Base-by-base conservation (phyloP, 2,888 invertebrate species). In the Melinaea marsaeus region DNA sequence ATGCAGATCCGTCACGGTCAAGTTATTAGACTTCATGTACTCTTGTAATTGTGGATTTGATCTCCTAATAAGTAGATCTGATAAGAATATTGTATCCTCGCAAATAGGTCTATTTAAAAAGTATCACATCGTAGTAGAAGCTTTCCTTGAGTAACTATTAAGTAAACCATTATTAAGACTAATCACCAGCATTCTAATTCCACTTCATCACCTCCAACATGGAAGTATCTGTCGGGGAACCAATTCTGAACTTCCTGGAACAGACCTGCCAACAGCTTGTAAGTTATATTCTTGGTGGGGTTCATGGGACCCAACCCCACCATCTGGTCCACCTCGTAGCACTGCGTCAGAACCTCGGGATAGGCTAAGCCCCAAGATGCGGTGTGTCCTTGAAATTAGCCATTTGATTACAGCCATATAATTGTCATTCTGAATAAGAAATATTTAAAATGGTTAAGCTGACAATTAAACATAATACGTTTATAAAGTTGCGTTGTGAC, bases 171-270 rank as follows among this genome's bases (percentile, higher is more conserved):
- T 42, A 9, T 2, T 42, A 42, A 42, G 3, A 42, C 42, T 11
- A 45, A 88, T 85, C 79, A 95, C 97, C 97, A 98, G 79, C 98
- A 98, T 58, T 90, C 88, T 75, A 95, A 93, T 37, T 93, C 93
- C 0, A 98, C 97, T 88, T 99, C 98, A 82, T 99, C 98, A 0
- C 97, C 98, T 4, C 98, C 98, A 2, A 98, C 83, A 83, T 98
- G 98, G n/a, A 98, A 78, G 79, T 95, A 97, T 66, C 93, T 85
- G 71, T 98, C 98, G 0, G 94, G 94, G 81, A 98, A 98, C 9
- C 94, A 88, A 0, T 75, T 67, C 57, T 90, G 88, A 0, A 97
- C 90, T 85, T 97, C 97, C 22, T 80, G 75, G 71, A 97, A 93
- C 9, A 98, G 88, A 1, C 91, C 88, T 13, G 88, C 74, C 33